Evolutionary conservation across 2,888 invertebrate genomes (phyloP), one percentile per base, ranked within the genome.

Genomic region (Rhaphigaster nebulosa): DNA sequence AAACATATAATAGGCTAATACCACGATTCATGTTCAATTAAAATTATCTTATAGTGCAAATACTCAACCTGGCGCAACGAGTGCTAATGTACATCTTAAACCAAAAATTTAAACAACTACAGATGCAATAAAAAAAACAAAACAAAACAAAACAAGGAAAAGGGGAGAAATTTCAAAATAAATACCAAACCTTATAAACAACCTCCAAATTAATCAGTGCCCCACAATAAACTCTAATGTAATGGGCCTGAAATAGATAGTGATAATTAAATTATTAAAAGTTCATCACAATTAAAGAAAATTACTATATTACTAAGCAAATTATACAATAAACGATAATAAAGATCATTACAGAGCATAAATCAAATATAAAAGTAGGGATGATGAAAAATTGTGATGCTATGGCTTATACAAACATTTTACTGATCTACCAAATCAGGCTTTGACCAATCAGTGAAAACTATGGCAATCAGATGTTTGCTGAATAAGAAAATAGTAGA

Each of bases 181-280:
- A 84, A 45, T 84, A 84, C 26, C 45, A 84, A 84, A 84, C 84
- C 84, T 84, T 84, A 84, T 84, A 41, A 84, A 84, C 4, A 84
- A 84, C 41, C 45, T 84, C 84, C 84, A 84, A 50, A 45, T 50
- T n/a, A 84, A 13, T 45, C 26, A 84, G n/a, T 45, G 84, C n/a
- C 84, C 84, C 84, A 84, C 84, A 45, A 45, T 84, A 84, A 45
- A 84, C 45, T 84, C 84, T 45, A 84, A 80, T 80, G 80, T 41
- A 80, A 84, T 50, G 45, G 45, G 84, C 84, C 84, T 84, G 84
- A 84, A 84, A 84, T 45, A 45, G 45, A 84, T 84, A 76, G 38
- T 38, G 70, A 76, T 38, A 38, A 76, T 20, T 34, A 38, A 38
- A 76, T 76, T 38, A 38, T 76, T 76, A 23, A 20, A 38, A 38